Evolutionary conservation across 2,888 invertebrate genomes (phyloP).

Genomic region (Lacanobia wlatinum): DNA sequence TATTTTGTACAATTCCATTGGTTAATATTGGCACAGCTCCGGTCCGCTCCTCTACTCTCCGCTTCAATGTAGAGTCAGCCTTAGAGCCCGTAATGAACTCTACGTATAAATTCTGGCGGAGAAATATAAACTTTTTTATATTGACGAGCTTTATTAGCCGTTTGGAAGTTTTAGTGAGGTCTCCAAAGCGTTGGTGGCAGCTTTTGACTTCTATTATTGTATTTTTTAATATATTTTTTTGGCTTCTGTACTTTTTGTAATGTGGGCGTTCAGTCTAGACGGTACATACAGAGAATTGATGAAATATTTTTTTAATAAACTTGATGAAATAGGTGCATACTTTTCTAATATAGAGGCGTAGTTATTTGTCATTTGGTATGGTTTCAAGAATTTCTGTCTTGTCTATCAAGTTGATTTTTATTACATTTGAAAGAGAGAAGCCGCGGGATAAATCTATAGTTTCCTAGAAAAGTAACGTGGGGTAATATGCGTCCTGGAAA

Average conservation of each 20-base stretch:
- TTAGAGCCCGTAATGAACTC: slow-evolving; percentile 49
- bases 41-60: too few species aligned
- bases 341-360: not conserved
- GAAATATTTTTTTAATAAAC: slow-evolving; percentile 1
- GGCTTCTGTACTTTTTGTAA: not conserved
- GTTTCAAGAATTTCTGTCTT: too few species aligned
- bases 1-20: too few species aligned
- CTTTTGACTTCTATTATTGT: slow-evolving; percentile 15
- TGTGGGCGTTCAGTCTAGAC: slow-evolving; percentile 34
- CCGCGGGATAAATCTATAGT: too few species aligned
- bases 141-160: slow-evolving; percentile 48
- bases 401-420: too few species aligned
- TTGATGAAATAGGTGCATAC: not conserved
- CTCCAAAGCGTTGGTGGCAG: slow-evolving; percentile 27
- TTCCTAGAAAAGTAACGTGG: too few species aligned
- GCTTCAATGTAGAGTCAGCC: too few species aligned
- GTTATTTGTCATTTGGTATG: not conserved
- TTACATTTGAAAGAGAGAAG: too few species aligned
- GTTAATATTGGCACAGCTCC: too few species aligned
- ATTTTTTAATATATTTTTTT: slow-evolving; percentile 18
- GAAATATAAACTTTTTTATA: slow-evolving; percentile 60
- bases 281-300: not conserved
- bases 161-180: slow-evolving; percentile 53
- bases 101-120: slow-evolving; percentile 55
- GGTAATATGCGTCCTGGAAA: too few species aligned